These are phyloP conservation scores for Hippocampus abdominalis DNA, from an alignment of 2,113 vertebrate genomes.

Conservation along the genomic window DNA sequence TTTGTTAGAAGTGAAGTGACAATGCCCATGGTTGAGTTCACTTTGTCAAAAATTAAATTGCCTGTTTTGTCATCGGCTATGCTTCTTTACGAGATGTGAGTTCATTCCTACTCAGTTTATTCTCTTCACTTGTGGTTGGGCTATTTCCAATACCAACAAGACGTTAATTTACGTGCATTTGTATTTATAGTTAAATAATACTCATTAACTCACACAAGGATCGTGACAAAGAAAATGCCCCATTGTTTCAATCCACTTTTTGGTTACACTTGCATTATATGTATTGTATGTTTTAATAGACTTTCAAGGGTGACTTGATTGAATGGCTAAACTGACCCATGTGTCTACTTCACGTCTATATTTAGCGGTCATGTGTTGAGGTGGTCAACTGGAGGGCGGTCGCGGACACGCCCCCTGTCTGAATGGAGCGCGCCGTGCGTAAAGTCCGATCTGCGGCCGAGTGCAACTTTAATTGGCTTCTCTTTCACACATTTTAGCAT, in stretches of 20 bases:
- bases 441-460: slow-evolving; percentile 50
- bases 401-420: slow-evolving; percentile 65
- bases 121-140: too few relatives aligned
- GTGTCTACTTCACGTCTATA: slow-evolving; percentile 56
- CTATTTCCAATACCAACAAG: too few relatives aligned
- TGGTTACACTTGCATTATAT: too few relatives aligned
- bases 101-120: too few relatives aligned
- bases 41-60: too few relatives aligned
- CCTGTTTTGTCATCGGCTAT: too few relatives aligned
- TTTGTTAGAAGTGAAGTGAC: too few relatives aligned
- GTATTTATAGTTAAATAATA: too few relatives aligned
- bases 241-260: background rate
- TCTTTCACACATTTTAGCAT: background rate
- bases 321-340: background rate
- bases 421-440: slow-evolving; percentile 57
- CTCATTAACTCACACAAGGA: too few relatives aligned
- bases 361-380: slow-evolving; percentile 65
- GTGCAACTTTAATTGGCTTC: slow-evolving; percentile 39
- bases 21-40: too few relatives aligned
- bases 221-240: background rate
- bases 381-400: slow-evolving; percentile 49
- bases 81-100: too few relatives aligned
- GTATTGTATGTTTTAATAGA: background rate
- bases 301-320: background rate
- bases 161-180: too few relatives aligned